phyloP scores from a whole-genome alignment of 2,113 vertebrate genomes.

The Corythaeola cristata region DNA sequence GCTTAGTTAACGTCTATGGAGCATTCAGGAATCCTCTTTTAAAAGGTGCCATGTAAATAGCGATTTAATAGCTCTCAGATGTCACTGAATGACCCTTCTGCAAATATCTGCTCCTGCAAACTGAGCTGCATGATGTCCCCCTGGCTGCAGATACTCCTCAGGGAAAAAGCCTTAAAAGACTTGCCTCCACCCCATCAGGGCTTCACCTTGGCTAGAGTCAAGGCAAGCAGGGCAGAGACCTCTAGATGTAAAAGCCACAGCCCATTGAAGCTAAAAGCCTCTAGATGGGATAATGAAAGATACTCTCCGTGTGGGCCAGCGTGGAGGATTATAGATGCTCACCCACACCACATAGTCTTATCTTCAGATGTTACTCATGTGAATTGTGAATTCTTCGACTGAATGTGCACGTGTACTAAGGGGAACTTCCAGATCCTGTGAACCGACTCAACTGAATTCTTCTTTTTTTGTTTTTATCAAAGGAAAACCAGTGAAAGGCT shows the following conservation, averaged over 20 bases:
- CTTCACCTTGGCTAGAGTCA: background rate
- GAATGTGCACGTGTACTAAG: background rate
- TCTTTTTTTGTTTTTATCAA: background rate
- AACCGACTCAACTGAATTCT: background rate
- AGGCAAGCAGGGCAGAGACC: background rate
- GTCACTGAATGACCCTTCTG: background rate
- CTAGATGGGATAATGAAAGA: background rate
- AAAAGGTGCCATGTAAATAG: background rate
- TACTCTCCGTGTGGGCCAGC: background rate
- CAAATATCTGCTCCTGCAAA: background rate
- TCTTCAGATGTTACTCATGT: background rate
- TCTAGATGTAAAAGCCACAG: background rate
- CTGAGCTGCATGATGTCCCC: fast-evolving
- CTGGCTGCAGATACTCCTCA: background rate
- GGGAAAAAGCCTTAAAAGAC: background rate
- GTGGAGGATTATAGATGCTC: background rate
- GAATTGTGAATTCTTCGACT: background rate
- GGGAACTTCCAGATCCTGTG: background rate
- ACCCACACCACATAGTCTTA: background rate
- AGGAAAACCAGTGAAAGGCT: fast-evolving
- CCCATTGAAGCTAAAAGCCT: background rate
- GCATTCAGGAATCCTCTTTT: background rate
- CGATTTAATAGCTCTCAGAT: background rate
- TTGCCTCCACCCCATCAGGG: background rate
- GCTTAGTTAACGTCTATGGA: background rate